Evolutionary conservation across 2,888 invertebrate species (phyloP), one percentile per base, ranked within the genome.

Genomic region (Hydrotaea cyrtoneurina): DNA sequence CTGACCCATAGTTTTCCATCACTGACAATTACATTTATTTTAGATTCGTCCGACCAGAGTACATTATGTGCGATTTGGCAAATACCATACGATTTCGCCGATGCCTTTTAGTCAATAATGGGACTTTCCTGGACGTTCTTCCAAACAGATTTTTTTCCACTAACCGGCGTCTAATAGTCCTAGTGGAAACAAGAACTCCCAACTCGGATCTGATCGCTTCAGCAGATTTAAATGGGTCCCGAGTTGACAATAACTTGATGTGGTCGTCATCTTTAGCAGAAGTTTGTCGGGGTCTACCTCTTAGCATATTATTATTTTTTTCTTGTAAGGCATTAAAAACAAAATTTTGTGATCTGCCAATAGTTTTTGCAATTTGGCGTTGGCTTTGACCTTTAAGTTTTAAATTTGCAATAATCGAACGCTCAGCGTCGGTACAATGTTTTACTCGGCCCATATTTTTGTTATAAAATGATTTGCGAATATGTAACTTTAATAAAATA

Each of bases 311-410:
- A 50, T 1, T 50, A 50, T 72, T 53, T 26, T 72, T 72, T 23
- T n/a, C 53, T 69, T 46, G 43, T 69, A 69, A 46, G 21, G 19
- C 46, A 23, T 69, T 69, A 69, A 43, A 72, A n/a, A 72, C 31
- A 72, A 72, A 72, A 31, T 72, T 72, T n/a, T 72, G 53, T 53
- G 53, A 53, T 53, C 71, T 72, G 21, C 71, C 71, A 15, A 72
- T 53, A 31, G 50, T 72, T 53, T 72, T 72, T 50, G 71, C 50
- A 26, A 53, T 72, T 72, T 72, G 71, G 13, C 26, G 71, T 53
- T 53, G 31, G 53, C 26, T 72, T 72, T 72, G 53, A 2, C 31
- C 71, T 31, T 53, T 50, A 17, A 53, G 50, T 72, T 72, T 72
- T 72, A 53, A 72, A 72, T 26, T 53, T 50, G 53, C 50, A 53